Base-by-base conservation (phyloP, 2,888 invertebrate genomes). In the Terebella lapidaria region DNA sequence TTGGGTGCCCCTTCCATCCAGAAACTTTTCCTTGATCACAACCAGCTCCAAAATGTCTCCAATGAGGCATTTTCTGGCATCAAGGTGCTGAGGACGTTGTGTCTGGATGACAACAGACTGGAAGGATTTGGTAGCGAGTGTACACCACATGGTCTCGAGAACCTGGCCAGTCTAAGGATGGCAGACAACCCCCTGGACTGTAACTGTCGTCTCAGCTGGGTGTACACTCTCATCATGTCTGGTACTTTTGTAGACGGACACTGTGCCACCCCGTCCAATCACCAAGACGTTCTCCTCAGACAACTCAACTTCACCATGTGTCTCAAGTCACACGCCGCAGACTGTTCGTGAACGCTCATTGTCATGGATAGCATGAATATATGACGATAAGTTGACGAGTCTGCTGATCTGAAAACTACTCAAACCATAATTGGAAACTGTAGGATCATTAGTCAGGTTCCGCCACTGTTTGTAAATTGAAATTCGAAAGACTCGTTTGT, bases 161-260 rank as follows among this genome's bases (percentile, higher is more conserved):
- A 5, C 28, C 27, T 53, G 27, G 22, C 27, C 15, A 27, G 27
- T 15, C 53, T 53, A 28, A 27, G 10, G 5, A 26, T 53, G 53
- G 26, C 29, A 5, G 29, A 22, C 15, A 53, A 53, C 53, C 53
- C 53, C 15, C 53, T 53, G 22, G 26, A 25, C 53, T 53, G 53
- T 53, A 22, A 28, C 53, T 53, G 53, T 22, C 26, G 53, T 15
- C 26, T 53, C 27, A 22, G 27, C 28, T 53, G 53, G 53, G 15
- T 53, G 15, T 10, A 5, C 10, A 10, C 27, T 15, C 53, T 53
- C 15, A 49, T 49, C 10, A 5, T 22, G 24, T 5, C 18, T 10
- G 49, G 49, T 5, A 24, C 49, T 5, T 10, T 49, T 5, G 49
- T 49, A 5, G 24, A 22, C 18, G 49, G 49, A 15, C 22, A 5